These are phyloP conservation scores for Crotalus horridus DNA, from an alignment of 2,113 vertebrate species.

Conservation along the genomic window DNA sequence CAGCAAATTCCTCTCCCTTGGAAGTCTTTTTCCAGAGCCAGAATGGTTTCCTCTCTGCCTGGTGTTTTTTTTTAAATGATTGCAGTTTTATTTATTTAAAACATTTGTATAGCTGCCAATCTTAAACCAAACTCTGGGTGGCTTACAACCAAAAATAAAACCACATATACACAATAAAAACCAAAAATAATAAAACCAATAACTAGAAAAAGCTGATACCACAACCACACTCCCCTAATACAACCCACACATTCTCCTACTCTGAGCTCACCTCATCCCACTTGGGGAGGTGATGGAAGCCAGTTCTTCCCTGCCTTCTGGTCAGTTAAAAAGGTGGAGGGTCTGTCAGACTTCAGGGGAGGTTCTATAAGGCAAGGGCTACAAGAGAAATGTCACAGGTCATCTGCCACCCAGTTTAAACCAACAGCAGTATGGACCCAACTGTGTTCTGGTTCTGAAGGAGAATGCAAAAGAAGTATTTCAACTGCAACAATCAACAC, in stretches of 20 bases:
- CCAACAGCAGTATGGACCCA: background rate
- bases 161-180: background rate
- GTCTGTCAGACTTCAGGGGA: background rate
- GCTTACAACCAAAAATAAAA: background rate
- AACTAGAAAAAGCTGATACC: background rate
- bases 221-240: background rate
- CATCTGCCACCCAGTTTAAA: background rate
- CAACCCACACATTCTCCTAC: background rate
- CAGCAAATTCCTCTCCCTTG: background rate
- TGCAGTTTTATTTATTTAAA: background rate
- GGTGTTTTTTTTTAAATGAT: background rate
- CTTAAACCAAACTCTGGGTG: background rate
- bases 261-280: background rate
- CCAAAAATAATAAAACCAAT: background rate
- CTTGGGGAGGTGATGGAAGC: background rate
- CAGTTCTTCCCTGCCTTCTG: background rate
- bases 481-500: background rate
- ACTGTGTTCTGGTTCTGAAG: background rate
- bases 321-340: background rate
- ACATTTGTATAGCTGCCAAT: background rate
- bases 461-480: background rate
- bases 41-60: background rate
- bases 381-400: background rate
- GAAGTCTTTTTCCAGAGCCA: background rate
- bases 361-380: background rate